Conservation (phyloP, 2,113 vertebrate species). For the Atherinomorus stipes region DNA sequence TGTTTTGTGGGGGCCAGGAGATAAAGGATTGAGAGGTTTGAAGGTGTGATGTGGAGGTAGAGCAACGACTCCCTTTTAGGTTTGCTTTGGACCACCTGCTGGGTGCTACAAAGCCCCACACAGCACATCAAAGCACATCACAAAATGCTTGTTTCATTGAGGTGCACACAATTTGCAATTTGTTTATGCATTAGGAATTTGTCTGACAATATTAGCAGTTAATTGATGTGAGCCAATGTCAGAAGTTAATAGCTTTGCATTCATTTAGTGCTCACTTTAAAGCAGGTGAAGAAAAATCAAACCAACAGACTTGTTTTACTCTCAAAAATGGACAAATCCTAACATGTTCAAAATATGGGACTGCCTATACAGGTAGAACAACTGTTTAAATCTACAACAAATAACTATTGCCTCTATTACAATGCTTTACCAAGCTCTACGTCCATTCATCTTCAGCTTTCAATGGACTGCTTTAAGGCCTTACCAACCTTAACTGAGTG, state of each 20-base stretch:
- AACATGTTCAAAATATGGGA: constrained; percentile 1
- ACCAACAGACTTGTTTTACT: neutral
- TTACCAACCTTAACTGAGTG: constrained; percentile 64
- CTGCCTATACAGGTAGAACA: neutral
- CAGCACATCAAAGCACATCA: constrained; percentile 56
- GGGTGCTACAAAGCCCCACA: constrained; percentile 39
- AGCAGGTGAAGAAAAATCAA: neutral
- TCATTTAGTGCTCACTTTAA: constrained; percentile 9
- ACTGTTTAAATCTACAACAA: constrained; percentile 16
- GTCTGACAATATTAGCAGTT: constrained; percentile 29
- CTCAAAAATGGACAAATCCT: neutral
- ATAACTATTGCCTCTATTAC: constrained; percentile 18
- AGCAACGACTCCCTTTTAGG: constrained; percentile 44
- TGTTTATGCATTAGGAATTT: constrained; percentile 19
- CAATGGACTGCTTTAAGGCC: constrained; percentile 60
- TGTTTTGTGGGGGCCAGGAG: constrained; percentile 50
- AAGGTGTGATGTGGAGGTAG: constrained; percentile 38
- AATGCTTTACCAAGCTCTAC: constrained; percentile 33
- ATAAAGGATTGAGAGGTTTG: constrained; percentile 47
- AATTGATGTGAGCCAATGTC: constrained; percentile 32
- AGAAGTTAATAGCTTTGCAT: constrained; percentile 28
- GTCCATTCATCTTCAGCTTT: constrained; percentile 64
- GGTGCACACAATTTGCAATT: constrained; percentile 47
- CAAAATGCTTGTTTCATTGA: constrained; percentile 24
- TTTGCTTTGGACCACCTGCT: constrained; percentile 61